phyloP scores from a whole-genome alignment of 2,888 invertebrate genomes.

The Caenorhabditis drosophilae region DNA sequence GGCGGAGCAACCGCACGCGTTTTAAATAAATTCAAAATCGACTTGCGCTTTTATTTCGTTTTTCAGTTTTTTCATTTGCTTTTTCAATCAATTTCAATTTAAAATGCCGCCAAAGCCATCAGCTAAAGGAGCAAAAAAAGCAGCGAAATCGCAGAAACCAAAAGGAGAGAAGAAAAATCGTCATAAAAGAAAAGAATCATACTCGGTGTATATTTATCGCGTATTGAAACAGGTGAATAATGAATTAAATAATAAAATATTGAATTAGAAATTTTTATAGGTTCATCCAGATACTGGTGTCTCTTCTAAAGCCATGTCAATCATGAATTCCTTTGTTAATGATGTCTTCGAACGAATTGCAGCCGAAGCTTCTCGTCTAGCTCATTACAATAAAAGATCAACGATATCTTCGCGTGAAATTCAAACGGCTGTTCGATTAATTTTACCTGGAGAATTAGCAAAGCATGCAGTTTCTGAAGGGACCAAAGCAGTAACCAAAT shows the following conservation, averaged over 20 bases:
- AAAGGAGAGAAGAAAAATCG: constrained; percentile 66
- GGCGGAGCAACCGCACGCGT: constrained; percentile 18
- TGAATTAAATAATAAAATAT: constrained; percentile 68
- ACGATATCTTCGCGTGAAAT: constrained; percentile 79
- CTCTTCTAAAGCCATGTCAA: constrained; percentile 78
- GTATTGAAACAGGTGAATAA: constrained; percentile 74
- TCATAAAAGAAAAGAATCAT: constrained; percentile 64
- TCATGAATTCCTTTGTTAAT: constrained; percentile 80
- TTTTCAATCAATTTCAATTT: constrained; percentile 5
- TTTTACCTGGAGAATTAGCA: constrained; percentile 48
- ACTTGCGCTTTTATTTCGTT: background rate
- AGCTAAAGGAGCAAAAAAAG: constrained; percentile 68
- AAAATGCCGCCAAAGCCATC: constrained; percentile 62
- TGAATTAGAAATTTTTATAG: constrained; percentile 73
- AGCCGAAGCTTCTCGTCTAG: constrained; percentile 72
- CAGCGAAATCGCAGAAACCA: constrained; percentile 61
- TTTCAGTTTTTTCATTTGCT: background rate
- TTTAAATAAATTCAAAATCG: too few relatives aligned
- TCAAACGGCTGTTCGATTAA: constrained; percentile 71
- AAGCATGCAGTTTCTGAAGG: constrained; percentile 46
- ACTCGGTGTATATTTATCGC: constrained; percentile 75
- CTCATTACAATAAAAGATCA: constrained; percentile 76
- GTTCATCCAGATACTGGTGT: constrained; percentile 76
- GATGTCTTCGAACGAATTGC: constrained; percentile 80
- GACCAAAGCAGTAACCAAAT: constrained; percentile 45